Percentiles rank a stretch among this genome's conserved stretches.
phyloP scores from a whole-genome alignment of 1,140 invertebrate species.

The Drosophila saltans region DNA sequence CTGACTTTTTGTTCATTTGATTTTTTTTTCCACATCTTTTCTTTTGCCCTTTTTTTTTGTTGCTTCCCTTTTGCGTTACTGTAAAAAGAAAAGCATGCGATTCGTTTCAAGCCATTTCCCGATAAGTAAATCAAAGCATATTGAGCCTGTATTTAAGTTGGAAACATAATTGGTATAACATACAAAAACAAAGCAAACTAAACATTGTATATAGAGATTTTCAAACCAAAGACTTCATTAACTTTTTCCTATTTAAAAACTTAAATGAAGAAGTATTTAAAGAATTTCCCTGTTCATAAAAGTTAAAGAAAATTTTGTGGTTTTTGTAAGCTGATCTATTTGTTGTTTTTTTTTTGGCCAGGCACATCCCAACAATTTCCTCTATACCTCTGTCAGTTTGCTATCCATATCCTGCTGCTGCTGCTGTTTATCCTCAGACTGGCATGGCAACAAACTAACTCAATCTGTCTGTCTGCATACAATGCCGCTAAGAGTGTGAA shows the following conservation, averaged over 20 bases:
- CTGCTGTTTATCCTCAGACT: slow-evolving; percentile 6
- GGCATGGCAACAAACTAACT: slow-evolving; percentile 54
- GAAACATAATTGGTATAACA: neutral
- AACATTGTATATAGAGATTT: neutral
- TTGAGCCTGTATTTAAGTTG: slow-evolving; percentile 20
- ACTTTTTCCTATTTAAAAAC: neutral
- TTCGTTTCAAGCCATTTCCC: slow-evolving; percentile 1
- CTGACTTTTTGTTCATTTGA: slow-evolving; percentile 29
- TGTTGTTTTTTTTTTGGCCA: neutral
- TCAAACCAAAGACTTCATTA: neutral
- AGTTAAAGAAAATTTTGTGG: slow-evolving; percentile 2
- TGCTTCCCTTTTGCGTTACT: neutral
- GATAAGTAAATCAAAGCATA: slow-evolving; percentile 8
- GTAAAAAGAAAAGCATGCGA: slow-evolving; percentile 4
- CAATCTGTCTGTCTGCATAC: slow-evolving; percentile 54
- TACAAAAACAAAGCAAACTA: neutral
- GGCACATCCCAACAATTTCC: slow-evolving; percentile 10
- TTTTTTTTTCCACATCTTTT: slow-evolving; percentile 1
- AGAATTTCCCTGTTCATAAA: neutral
- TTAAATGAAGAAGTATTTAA: neutral
- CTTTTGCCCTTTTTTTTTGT: neutral
- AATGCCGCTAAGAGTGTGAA: slow-evolving; percentile 67
- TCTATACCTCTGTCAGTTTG: neutral
- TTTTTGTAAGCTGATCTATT: slow-evolving; percentile 5
- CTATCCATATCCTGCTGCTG: neutral